Evolutionary conservation across 23 tunicate species (phyloP).

Genomic region (Halocynthia aurantium): DNA sequence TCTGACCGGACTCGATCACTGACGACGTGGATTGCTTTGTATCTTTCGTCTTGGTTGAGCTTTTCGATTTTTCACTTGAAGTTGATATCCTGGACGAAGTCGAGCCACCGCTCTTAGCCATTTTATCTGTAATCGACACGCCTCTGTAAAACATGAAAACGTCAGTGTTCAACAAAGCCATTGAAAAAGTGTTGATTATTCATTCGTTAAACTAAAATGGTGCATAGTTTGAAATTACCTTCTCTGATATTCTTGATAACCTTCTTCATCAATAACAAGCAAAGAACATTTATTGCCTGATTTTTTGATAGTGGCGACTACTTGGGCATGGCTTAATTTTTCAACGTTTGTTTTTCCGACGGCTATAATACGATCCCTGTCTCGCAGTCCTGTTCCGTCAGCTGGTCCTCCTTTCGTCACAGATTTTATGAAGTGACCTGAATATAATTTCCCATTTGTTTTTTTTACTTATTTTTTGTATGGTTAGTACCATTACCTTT

Average conservation of each 20-base stretch:
- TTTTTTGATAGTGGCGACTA: constrained; percentile 58
- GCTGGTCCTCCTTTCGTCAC: constrained; percentile 77
- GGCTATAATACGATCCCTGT: constrained; percentile 63
- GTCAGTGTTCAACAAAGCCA: too few species aligned
- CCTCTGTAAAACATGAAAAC: constrained; percentile 55
- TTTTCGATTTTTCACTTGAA: background rate
- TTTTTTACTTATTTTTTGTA: too few species aligned
- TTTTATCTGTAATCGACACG: constrained; percentile 65
- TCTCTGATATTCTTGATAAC: constrained; percentile 44
- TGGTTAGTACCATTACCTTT: too few species aligned
- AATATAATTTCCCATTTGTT: background rate
- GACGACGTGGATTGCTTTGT: constrained; percentile 16
- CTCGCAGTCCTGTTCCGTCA: constrained; percentile 49
- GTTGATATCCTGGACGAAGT: constrained; percentile 5
- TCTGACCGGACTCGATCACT: background rate
- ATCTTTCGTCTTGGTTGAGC: constrained; percentile 10
- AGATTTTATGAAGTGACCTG: constrained; percentile 74
- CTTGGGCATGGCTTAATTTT: constrained; percentile 60
- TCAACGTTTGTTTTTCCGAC: constrained; percentile 74
- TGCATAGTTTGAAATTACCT: constrained; percentile 24
- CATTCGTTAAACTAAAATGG: background rate
- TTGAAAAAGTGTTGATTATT: background rate
- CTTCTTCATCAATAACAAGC: constrained; percentile 67
- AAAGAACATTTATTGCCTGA: constrained; percentile 54
- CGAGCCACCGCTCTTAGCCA: constrained; percentile 40